Conservation (phyloP, 2,797 vertebrate genomes). For the Centroberyx gerrardi region DNA sequence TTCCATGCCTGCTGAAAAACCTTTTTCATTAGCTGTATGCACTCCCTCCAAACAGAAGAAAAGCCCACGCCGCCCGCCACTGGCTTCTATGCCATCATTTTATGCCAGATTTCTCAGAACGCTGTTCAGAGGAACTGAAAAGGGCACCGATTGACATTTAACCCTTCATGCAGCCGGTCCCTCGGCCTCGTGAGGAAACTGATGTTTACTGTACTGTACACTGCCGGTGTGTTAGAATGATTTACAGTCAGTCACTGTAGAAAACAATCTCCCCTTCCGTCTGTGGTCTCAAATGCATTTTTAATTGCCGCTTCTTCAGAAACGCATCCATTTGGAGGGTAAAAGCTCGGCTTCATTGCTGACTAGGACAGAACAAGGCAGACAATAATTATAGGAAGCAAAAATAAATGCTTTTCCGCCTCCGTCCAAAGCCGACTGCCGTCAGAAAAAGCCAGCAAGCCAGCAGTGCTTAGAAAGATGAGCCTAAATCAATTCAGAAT, state of each 20-base stretch:
- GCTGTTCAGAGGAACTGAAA: constrained; percentile 20
- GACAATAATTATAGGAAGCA: constrained; percentile 65
- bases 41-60: neutral
- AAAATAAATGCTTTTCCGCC: constrained; percentile 38
- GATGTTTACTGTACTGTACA: neutral
- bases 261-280: neutral
- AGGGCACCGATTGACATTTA: constrained; percentile 5
- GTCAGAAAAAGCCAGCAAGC: constrained; percentile 18
- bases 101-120: constrained; percentile 22
- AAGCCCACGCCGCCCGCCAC: neutral
- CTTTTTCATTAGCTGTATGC: no score
- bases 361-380: constrained; percentile 37
- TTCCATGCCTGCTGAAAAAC: neutral
- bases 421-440: neutral
- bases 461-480: constrained; percentile 27
- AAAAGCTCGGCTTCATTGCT: constrained; percentile 34
- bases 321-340: constrained; percentile 47
- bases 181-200: no score
- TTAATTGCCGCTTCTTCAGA: constrained; percentile 52
- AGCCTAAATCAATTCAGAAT: constrained; percentile 60
- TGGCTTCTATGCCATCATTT: constrained; percentile 7
- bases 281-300: constrained; percentile 37
- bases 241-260: constrained; percentile 37
- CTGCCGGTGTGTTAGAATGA: constrained; percentile 18
- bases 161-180: neutral